Percentiles rank a stretch among this genome's conserved stretches.
phyloP scores from a whole-genome alignment of 2,113 vertebrate species.

The Puntigrus tetrazona region DNA sequence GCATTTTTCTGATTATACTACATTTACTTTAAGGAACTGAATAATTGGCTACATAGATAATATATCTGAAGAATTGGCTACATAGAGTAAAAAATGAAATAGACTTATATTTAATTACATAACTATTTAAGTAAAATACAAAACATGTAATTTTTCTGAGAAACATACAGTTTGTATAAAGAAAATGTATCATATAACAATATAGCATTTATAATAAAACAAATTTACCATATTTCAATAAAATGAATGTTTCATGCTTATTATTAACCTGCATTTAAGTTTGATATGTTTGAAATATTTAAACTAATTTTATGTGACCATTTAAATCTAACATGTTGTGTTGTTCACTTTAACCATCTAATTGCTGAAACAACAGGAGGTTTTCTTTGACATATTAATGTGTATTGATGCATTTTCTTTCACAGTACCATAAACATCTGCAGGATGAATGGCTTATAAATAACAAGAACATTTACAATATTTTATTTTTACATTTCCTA shows the following conservation, averaged over 20 bases:
- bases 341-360: neutral
- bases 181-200: neutral
- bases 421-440: neutral
- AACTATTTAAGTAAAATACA: neutral
- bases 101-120: too few species aligned
- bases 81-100: too few species aligned
- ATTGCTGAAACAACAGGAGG: neutral
- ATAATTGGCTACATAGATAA: neutral
- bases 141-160: neutral
- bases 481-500: neutral
- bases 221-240: neutral
- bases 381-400: neutral
- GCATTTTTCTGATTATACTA: neutral
- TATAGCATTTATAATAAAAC: too few species aligned
- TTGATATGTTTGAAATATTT: neutral
- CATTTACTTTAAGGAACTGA: neutral
- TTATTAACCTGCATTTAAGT: neutral
- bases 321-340: neutral
- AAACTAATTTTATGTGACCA: neutral
- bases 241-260: neutral
- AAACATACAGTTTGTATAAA: neutral
- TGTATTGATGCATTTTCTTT: neutral
- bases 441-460: neutral
- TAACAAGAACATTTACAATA: neutral
- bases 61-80: neutral